Evolutionary conservation across 2,797 vertebrate species (phyloP), one percentile per base, ranked within the genome.

Genomic region (Decapterus maruadsi): DNA sequence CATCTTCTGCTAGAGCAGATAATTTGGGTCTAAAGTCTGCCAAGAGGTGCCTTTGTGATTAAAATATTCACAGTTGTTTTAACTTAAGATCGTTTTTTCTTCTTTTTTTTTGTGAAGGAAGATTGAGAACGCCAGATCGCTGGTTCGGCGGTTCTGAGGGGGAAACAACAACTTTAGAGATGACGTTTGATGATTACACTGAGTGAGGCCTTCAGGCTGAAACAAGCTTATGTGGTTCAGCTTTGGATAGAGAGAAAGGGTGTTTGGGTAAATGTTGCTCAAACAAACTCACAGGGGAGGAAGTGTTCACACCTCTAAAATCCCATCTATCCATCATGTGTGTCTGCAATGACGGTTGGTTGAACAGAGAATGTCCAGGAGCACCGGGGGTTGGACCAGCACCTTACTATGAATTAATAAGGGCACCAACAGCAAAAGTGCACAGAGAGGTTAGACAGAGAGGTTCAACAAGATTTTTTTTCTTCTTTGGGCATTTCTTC

Each of bases 401-500:
- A 85, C 58, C 71, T 66, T 79, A 75, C 69, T 51, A 65, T 79
- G 71, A 86, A 77, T 83, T 80, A 78, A 78, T 83, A 63, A 72
- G 53, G 58, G 19, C 1, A 4, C 76, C 66, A 69, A 46, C 17
- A 43, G 75, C 60, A 64, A 61, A 19, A 70, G 48, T 54, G 67
- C 40, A 78, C 54, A 13, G 6, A 70, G 56, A 36, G 4, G 68
- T 36, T 53, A 60, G 31, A 61, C 29, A 45, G 57, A 31, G 13
- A 22, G 61, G 56, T 45, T 78, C 45, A 26, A 66, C n/a, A 62
- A 46, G 53, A 61, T 29, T 65, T 77, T 65, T 77, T 26, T 26
- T 19, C 57, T 55, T 71, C 48, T 31, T 8, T 42, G 57, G 36
- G 64, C 67, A 51, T 31, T 53, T 63, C 16, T 62, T 55, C 4